Evolutionary conservation across 2,113 vertebrate species (phyloP), one percentile per base, ranked within the genome.

Genomic region (Coptodon rendalli): DNA sequence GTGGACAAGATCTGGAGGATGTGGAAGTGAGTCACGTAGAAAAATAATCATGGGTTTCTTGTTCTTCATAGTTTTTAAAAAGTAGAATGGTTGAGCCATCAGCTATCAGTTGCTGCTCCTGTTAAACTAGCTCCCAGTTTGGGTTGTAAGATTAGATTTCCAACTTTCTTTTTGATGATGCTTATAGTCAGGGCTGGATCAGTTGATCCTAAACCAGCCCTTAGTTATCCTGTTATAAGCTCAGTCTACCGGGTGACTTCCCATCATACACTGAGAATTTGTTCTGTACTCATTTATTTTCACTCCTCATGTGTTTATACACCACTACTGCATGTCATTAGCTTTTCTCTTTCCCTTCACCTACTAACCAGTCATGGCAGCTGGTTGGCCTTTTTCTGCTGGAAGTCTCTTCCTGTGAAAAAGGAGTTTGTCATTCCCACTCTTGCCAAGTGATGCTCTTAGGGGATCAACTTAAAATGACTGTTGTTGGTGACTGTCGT

Each of bases 1-100:
- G 92, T 1, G 97, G 98, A 36, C 97, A 97, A 85, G 97, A 98
- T 83, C 95, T 99, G 82, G 97, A 97, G 76, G 96, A 96, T 19
- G 93, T 97, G n/a, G 96, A 97, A 96, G 98, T 97, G 83, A 85
- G 81, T 48, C 66, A 1, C 3, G 16, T 2, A 22, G 27, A 52
- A 14, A 52, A 50, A 52, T 6, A 29, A 76, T 31, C 45, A 29
- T 50, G 43, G 6, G 24, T 0, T 8, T 50, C 43, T 50, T 76
- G 24, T 76, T 24, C 24, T 5, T 76, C 71, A 31, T 0, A 0
- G 71, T 19, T 29, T 76, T 76, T 76, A 45, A 76, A 29, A 5
- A 29, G 24, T 29, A 48, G 71, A 76, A 76, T 19, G 71, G 66
- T 43, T 43, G 66, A 71, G n/a, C n/a, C 7, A 14, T 71, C 66